These are phyloP conservation scores for Catocala sponsa DNA, from an alignment of 2,888 invertebrate species.

Conservation along the genomic window DNA sequence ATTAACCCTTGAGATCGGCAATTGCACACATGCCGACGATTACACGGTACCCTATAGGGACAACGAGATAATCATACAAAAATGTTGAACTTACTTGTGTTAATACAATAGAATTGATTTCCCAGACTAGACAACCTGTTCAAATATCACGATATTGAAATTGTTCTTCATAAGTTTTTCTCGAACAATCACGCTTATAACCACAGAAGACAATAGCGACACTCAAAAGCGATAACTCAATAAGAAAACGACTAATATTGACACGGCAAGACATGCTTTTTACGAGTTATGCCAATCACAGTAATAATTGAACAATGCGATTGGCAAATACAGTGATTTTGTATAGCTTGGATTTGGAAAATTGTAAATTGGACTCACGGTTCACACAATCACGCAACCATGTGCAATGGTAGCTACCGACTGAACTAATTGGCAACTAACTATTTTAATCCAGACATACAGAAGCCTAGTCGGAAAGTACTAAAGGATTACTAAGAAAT, in stretches of 20 bases:
- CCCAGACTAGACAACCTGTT: conserved; percentile 24
- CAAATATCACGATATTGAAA: conserved; percentile 25
- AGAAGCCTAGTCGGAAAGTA: conserved; percentile 3
- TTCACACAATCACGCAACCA: conserved; percentile 42
- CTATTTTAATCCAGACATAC: not conserved
- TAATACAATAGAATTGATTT: conserved; percentile 23
- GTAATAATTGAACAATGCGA: conserved; percentile 55
- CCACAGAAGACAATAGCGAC: conserved; percentile 39
- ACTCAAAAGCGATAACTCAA: conserved; percentile 33
- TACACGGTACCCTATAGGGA: too few species aligned
- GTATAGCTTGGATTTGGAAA: conserved; percentile 39
- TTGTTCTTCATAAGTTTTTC: conserved; percentile 31
- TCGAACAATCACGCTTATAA: conserved; percentile 29
- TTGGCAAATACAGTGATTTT: conserved; percentile 51
- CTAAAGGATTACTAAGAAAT: conserved; percentile 25
- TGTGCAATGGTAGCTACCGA: conserved; percentile 22
- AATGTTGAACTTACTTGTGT: not conserved
- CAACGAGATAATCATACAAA: too few species aligned
- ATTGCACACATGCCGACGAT: too few species aligned
- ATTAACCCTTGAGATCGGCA: too few species aligned
- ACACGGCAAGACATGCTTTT: conserved; percentile 45
- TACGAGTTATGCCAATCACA: conserved; percentile 38
- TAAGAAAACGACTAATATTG: conserved; percentile 34
- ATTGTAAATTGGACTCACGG: conserved; percentile 20
- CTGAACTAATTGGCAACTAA: conserved; percentile 27